Base-by-base conservation (phyloP, 2,888 invertebrate species). In the Catocala sponsa region DNA sequence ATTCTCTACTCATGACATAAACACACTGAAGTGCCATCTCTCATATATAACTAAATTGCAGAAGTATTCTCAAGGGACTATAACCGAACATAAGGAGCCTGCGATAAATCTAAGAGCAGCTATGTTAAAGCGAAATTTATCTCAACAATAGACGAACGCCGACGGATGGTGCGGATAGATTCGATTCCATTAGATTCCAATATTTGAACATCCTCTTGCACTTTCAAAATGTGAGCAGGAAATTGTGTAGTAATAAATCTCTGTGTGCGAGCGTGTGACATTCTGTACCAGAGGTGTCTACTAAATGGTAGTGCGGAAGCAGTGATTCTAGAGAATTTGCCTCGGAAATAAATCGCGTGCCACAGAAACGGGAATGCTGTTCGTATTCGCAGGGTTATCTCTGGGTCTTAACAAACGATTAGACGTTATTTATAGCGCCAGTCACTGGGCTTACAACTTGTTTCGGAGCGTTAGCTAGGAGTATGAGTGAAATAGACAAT, bases 111-210 rank as follows among this genome's bases (percentile, higher is more conserved):
- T 47, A 43, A 12, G 46, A 55, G 53, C 59, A 59, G 56, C 64
- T 69, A 70, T 63, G 48, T 61, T 64, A 58, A 68, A 67, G 61
- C 65, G 64, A 69, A 75, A 76, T 72, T 64, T 70, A 76, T 70
- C 54, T 65, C 46, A 58, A 67, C 72, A 70, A 67, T 63, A 64
- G 60, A 68, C 59, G 48, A 44, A 71, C 59, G 60, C 60, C 52
- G 62, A 63, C 51, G 52, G 49, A 68, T 66, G 56, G 65, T 66
- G 55, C 59, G 66, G 67, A 69, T 61, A 71, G 61, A 76, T 73
- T 68, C 67, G 72, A 81, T 77, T 70, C 74, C 66, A 80, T 76
- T 79, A 74, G 69, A 79, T 72, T 61, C 69, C 75, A 79, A 81
- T 81, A 79, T 80, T 81, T 75, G 73, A 73, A 72, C 76, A 70